A percentile compares a stretch with the other conserved stretches of the same genome.
These are phyloP conservation scores for Ostrea edulis DNA, from an alignment of 1,140 invertebrate species.

Conservation along the genomic window DNA sequence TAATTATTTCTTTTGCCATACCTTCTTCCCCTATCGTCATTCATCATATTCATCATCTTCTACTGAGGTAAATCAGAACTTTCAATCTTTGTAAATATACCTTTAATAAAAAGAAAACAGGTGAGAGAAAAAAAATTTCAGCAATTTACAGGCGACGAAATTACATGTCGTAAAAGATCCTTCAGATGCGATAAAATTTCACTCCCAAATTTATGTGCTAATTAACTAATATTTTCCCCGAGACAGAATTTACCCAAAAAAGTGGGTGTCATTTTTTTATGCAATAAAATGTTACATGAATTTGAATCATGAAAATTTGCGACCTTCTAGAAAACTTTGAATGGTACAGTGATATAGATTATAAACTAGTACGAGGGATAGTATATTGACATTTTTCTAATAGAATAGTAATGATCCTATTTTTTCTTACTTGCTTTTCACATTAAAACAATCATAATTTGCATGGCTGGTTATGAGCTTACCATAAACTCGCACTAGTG, in stretches of 20 bases:
- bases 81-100: slow-evolving; percentile 32
- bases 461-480: background rate
- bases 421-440: background rate
- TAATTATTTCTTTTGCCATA: slow-evolving; percentile 1
- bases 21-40: background rate
- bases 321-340: background rate
- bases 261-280: background rate
- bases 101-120: slow-evolving; percentile 32
- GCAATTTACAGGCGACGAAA: background rate
- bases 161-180: background rate
- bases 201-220: slow-evolving; percentile 16
- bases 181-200: slow-evolving; percentile 3
- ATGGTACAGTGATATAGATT: background rate
- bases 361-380: background rate
- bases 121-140: background rate
- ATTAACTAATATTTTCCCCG: slow-evolving; percentile 11
- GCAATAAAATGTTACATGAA: slow-evolving; percentile 19
- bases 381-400: background rate
- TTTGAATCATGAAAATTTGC: background rate
- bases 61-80: slow-evolving; percentile 11
- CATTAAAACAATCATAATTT: background rate
- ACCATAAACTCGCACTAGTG: no score
- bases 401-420: background rate
- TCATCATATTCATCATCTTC: slow-evolving; percentile 20
- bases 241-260: background rate